phyloP scores from a whole-genome alignment of 2,888 invertebrate species.

The Lasioglossum figueresi region DNA sequence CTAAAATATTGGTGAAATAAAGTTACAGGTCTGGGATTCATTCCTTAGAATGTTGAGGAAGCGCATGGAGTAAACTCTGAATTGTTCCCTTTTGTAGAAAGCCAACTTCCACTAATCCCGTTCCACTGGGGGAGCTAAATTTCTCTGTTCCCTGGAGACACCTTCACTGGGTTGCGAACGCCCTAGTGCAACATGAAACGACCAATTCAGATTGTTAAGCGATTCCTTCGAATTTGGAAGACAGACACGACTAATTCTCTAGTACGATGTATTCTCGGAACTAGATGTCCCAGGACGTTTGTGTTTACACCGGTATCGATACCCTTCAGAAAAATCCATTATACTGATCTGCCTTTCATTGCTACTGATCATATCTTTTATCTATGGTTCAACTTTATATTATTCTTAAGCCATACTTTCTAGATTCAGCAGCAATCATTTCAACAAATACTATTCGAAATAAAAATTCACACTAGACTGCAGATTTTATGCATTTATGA shows the following conservation, averaged over 20 bases:
- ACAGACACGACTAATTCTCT: not conserved
- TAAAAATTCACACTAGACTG: not conserved
- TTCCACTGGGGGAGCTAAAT: slow-evolving; percentile 2
- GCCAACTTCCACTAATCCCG: slow-evolving; percentile 7
- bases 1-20: not conserved
- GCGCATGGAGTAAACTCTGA: not conserved
- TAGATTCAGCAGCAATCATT: not conserved
- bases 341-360: not conserved
- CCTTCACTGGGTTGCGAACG: slow-evolving; percentile 3
- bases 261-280: not conserved
- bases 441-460: not conserved
- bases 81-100: not conserved
- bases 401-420: not conserved
- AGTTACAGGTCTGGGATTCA: not conserved
- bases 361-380: not conserved
- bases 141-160: slow-evolving; percentile 6
- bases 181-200: slow-evolving; percentile 1
- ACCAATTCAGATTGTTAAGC: slow-evolving; percentile 21
- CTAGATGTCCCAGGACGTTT: not conserved
- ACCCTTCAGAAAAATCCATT: not conserved
- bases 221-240: slow-evolving; percentile 13
- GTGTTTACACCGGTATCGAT: not conserved
- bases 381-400: not conserved
- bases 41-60: slow-evolving; percentile 13
- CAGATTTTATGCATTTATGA: too few species aligned